A percentile compares a stretch with the other conserved stretches of the same genome.
phyloP scores from a whole-genome alignment of 2,797 vertebrate genomes.

The Enteromius treurensis region DNA sequence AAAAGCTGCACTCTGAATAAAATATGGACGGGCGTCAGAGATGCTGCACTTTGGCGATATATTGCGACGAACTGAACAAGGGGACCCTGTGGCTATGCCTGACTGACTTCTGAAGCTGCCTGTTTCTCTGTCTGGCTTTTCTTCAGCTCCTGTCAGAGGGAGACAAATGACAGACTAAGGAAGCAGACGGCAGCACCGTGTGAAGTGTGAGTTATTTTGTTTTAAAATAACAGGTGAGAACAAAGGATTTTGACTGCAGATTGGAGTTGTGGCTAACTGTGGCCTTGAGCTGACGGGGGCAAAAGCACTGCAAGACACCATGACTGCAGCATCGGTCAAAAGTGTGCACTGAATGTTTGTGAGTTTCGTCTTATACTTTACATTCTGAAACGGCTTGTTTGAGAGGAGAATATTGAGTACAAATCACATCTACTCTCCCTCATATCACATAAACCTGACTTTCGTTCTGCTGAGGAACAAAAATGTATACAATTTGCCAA shows the following conservation, averaged over 20 bases:
- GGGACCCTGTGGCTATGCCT: conserved; percentile 31
- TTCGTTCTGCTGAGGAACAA: background rate
- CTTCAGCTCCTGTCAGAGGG: conserved; percentile 65
- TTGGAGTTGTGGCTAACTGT: background rate
- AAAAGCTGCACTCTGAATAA: conserved; percentile 53
- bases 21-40: conserved; percentile 46
- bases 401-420: background rate
- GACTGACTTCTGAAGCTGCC: conserved; percentile 40
- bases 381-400: background rate
- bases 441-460: background rate
- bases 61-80: conserved; percentile 54
- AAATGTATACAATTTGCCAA: background rate
- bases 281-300: background rate
- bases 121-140: conserved; percentile 41
- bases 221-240: conserved; percentile 17
- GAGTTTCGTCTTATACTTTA: conserved; percentile 7
- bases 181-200: conserved; percentile 27
- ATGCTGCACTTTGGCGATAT: conserved; percentile 39
- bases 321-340: conserved; percentile 36
- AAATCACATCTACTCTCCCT: background rate
- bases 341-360: background rate
- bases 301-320: conserved; percentile 2
- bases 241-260: conserved; percentile 6
- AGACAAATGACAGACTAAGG: conserved; percentile 68
- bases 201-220: conserved; percentile 25